Evolutionary conservation across 1,140 invertebrate genomes (phyloP), one percentile per base, ranked within the genome.

Genomic region (Mya arenaria): DNA sequence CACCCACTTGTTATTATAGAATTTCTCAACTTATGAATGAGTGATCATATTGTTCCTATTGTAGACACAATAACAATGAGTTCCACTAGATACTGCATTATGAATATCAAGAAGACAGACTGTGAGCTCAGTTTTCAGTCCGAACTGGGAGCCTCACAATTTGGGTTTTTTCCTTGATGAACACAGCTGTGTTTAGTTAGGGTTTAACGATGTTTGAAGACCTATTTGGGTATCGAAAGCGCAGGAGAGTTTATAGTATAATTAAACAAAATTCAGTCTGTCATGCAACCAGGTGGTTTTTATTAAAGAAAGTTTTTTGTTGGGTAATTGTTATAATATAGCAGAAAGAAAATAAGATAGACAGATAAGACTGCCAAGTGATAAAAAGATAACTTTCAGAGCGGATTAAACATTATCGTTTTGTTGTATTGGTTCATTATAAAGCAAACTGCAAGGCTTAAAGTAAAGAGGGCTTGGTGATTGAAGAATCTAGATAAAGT

Each of bases 371-470:
- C 15, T 4, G 30, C 34, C 56, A 56, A 52, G 55, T 39, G 69
- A 72, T 30, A 30, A 55, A 72, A 52, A 55, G 69, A 72, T 72
- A 52, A 55, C 55, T 8, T 36, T 25, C 25, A 55, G 32, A 34
- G 4, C 34, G 69, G 69, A 58, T 72, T 39, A 32, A 56, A 71
- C 41, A 52, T 72, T 72, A 72, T 68, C 65, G n/a, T 68, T 52
- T 36, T 32, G 36, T 52, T 56, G 36, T 72, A 55, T 52, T 23
- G 48, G 48, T 52, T n/a, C 19, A 52, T 23, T n/a, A 52, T 52
- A n/a, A n/a, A 52, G 48, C 25, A 10, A 52, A 52, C 48, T 52
- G 48, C 48, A n/a, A n/a, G n/a, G n/a, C 48, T 52, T n/a, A 52
- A n/a, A 23, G 48, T 52, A 52, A 52, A 52, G 25, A 17, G 48